Evolutionary conservation across 2,888 invertebrate genomes (phyloP).

Genomic region (Orthonychiurus folsomi): DNA sequence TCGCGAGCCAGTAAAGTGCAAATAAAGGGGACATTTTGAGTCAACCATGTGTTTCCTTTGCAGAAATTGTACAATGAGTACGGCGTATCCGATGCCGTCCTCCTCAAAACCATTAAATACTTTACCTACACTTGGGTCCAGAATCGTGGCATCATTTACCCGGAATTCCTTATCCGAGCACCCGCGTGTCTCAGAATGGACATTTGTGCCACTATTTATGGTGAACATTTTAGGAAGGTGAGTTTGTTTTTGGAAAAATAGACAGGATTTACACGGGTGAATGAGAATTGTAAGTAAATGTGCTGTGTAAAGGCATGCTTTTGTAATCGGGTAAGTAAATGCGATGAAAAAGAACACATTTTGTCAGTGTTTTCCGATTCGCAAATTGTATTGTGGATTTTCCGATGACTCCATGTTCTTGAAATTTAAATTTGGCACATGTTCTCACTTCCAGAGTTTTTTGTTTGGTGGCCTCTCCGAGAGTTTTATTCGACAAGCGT

Average conservation of each 20-base stretch:
- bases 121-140: constrained; percentile 23
- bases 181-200: constrained; percentile 20
- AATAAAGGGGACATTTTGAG: no score
- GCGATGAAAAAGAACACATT: no score
- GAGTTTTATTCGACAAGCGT: constrained; percentile 17
- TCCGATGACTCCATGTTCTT: no score
- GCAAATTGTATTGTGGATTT: no score
- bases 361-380: no score
- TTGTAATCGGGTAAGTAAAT: no score
- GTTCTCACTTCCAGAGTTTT: constrained; percentile 20
- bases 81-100: constrained; percentile 16
- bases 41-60: constrained; percentile 8
- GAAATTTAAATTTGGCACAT: no score
- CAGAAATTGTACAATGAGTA: constrained; percentile 23
- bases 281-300: no score
- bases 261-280: no score
- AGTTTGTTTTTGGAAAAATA: no score
- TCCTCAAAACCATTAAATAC: constrained; percentile 13
- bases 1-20: no score
- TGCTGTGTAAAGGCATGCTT: no score
- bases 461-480: constrained; percentile 17
- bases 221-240: constrained; percentile 20
- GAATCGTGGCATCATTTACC: constrained; percentile 21
- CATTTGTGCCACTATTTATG: constrained; percentile 17
- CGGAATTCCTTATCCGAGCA: constrained; percentile 19